Evolutionary conservation across 2,888 invertebrate species (phyloP).

Genomic region (Andrena haemorrhoa): DNA sequence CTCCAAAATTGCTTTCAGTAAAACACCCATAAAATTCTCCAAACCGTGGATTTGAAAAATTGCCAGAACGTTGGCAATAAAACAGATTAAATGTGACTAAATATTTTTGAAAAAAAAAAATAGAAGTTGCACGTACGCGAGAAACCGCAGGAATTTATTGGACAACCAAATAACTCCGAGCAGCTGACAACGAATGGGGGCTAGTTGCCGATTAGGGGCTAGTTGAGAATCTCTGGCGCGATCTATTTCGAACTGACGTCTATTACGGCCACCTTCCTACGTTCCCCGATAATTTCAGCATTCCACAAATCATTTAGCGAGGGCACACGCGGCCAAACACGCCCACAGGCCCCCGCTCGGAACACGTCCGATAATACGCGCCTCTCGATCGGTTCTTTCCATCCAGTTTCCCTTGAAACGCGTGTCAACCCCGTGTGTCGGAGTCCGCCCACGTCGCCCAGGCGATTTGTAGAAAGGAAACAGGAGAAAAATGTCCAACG

Average conservation of each 20-base stretch:
- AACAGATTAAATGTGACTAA: too few relatives aligned
- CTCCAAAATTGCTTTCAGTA: too few relatives aligned
- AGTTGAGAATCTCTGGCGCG: slow-evolving; percentile 56
- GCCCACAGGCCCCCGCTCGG: slow-evolving; percentile 53
- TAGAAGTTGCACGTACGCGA: too few relatives aligned
- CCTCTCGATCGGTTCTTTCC: slow-evolving; percentile 60
- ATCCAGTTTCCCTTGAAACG: slow-evolving; percentile 77
- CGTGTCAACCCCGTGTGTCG: slow-evolving; percentile 68
- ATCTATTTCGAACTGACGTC: slow-evolving; percentile 56
- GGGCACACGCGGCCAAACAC: slow-evolving; percentile 50
- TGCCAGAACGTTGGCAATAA: too few relatives aligned
- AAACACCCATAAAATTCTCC: too few relatives aligned
- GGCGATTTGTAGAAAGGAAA: slow-evolving; percentile 40
- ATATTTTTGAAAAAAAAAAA: too few relatives aligned
- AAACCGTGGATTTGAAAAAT: background rate
- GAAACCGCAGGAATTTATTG: too few relatives aligned
- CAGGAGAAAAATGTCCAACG: slow-evolving; percentile 31
- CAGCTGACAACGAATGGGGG: background rate
- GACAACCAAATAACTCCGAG: background rate
- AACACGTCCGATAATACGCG: slow-evolving; percentile 57
- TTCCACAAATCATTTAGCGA: slow-evolving; percentile 73
- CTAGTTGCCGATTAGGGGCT: slow-evolving; percentile 7
- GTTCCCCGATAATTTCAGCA: slow-evolving; percentile 71
- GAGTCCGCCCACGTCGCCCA: slow-evolving; percentile 72
- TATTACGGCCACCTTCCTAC: slow-evolving; percentile 56